Conservation (phyloP, 2,113 vertebrate genomes). For the Oostethus manadensis region DNA sequence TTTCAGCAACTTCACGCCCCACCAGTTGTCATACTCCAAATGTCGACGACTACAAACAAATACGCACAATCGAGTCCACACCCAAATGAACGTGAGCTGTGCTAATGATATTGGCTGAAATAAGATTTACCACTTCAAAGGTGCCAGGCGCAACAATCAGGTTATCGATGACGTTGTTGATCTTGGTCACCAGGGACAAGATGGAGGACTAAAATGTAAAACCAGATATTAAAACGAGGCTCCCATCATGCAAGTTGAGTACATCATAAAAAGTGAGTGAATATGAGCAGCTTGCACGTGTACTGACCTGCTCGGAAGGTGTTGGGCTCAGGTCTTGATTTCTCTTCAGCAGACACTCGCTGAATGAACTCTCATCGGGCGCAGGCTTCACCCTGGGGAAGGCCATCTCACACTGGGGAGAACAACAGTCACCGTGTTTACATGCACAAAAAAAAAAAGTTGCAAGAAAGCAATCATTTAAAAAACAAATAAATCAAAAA, state of each 20-base stretch:
- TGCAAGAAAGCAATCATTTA: neutral
- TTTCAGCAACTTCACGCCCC: too few species aligned
- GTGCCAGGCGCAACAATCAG: conserved; percentile 93
- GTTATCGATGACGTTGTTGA: conserved; percentile 97
- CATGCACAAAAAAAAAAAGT: neutral
- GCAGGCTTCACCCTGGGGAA: conserved; percentile 92
- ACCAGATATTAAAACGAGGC: neutral
- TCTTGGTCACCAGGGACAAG: conserved; percentile 95
- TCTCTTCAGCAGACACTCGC: conserved; percentile 88
- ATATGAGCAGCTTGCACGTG: neutral
- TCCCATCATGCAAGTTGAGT: neutral
- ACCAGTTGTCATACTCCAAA: too few species aligned
- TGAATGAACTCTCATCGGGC: conserved; percentile 84
- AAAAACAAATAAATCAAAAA: too few species aligned
- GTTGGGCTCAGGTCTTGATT: conserved; percentile 95
- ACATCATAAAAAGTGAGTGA: neutral
- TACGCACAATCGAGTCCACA: too few species aligned
- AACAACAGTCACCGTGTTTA: conserved; percentile 5
- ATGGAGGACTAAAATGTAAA: conserved; percentile 82
- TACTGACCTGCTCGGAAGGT: conserved; percentile 82
- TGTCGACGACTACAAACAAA: too few species aligned
- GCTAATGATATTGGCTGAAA: too few species aligned
- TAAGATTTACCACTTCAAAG: conserved; percentile 91
- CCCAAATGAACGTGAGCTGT: too few species aligned
- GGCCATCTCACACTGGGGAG: conserved; percentile 90